These are phyloP conservation scores for Pammene aurita DNA, from an alignment of 2,888 invertebrate species.

Conservation along the genomic window DNA sequence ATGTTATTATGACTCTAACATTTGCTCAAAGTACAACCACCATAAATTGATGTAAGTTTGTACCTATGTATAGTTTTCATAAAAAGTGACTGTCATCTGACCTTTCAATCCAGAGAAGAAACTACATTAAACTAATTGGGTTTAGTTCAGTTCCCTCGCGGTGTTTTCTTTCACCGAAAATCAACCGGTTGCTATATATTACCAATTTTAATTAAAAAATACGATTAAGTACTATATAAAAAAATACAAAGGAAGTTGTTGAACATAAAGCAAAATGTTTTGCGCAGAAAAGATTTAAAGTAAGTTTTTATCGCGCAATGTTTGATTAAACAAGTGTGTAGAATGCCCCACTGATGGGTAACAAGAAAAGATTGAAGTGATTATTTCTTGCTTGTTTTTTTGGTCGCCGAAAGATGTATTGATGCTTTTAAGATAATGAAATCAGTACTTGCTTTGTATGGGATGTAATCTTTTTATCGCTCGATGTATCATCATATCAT, in stretches of 20 bases:
- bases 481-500: constrained; percentile 22
- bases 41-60: too few relatives aligned
- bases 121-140: too few relatives aligned
- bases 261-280: too few relatives aligned
- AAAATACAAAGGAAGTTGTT: too few relatives aligned
- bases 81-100: too few relatives aligned
- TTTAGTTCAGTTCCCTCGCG: too few relatives aligned
- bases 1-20: too few relatives aligned
- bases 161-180: neutral
- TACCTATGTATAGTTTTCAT: too few relatives aligned
- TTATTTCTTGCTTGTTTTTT: constrained; percentile 38
- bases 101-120: too few relatives aligned
- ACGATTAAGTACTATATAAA: too few relatives aligned
- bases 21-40: too few relatives aligned
- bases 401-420: constrained; percentile 37
- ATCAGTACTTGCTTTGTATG: constrained; percentile 40
- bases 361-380: constrained; percentile 35
- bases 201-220: too few relatives aligned
- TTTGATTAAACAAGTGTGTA: constrained; percentile 21
- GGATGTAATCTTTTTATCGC: constrained; percentile 37
- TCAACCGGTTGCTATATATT: neutral
- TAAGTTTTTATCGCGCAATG: constrained; percentile 1
- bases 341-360: constrained; percentile 34
- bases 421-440: constrained; percentile 43
- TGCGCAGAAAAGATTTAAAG: neutral